phyloP scores from a whole-genome alignment of 2,888 invertebrate species.

The Andrena fulva region DNA sequence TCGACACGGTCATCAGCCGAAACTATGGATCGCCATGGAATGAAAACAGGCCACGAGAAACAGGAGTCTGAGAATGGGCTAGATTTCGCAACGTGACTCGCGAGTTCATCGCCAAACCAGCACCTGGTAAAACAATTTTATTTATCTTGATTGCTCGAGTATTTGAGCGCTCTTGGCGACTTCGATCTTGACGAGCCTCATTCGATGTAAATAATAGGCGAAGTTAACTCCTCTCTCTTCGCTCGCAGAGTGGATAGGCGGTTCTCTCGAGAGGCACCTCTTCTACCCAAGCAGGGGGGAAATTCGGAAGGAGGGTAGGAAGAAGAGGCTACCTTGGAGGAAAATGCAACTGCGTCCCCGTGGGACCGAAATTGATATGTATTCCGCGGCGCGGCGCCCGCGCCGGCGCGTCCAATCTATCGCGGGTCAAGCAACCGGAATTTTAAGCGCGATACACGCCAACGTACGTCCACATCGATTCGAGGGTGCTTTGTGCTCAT shows the following conservation, averaged over 20 bases:
- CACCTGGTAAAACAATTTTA: too few relatives aligned
- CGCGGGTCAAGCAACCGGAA: slow-evolving; percentile 84
- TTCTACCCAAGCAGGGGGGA: neutral
- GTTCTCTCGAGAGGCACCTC: slow-evolving; percentile 29
- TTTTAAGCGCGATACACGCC: slow-evolving; percentile 82
- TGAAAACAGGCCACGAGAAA: neutral
- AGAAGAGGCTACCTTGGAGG: slow-evolving; percentile 36
- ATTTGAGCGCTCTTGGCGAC: too few relatives aligned
- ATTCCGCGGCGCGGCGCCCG: slow-evolving; percentile 80
- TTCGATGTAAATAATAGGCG: too few relatives aligned
- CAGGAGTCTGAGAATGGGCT: neutral
- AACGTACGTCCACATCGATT: slow-evolving; percentile 36
- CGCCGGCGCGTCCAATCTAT: slow-evolving; percentile 83
- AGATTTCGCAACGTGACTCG: neutral
- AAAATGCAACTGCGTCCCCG: slow-evolving; percentile 69
- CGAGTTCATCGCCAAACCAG: too few relatives aligned
- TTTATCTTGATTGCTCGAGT: too few relatives aligned
- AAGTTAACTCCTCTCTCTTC: neutral
- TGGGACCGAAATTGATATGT: slow-evolving; percentile 83
- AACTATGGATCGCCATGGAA: neutral
- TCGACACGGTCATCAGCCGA: slow-evolving; percentile 41
- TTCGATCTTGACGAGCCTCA: too few relatives aligned
- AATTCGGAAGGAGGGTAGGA: neutral
- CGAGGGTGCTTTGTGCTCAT: slow-evolving; percentile 21
- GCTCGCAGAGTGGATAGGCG: neutral